Conservation (phyloP, 2,113 vertebrate species). For the Ophthalmolycus amberensis region DNA sequence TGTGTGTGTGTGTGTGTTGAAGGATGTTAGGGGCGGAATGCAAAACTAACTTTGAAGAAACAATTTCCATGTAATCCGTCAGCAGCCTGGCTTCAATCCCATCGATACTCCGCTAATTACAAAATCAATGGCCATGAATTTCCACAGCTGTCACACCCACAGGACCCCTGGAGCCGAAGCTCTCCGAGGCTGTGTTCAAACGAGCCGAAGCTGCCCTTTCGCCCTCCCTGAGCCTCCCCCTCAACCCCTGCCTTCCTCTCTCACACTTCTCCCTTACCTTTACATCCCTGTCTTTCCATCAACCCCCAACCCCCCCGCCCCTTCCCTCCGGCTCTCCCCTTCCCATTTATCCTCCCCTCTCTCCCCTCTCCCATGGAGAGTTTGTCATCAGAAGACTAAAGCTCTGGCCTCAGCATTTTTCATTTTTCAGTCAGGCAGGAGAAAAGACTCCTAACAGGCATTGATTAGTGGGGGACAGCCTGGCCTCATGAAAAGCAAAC, state of each 20-base stretch:
- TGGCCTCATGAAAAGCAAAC: slow-evolving; percentile 82
- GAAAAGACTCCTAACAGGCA: slow-evolving; percentile 82
- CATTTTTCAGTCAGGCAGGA: slow-evolving; percentile 80
- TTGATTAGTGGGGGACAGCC: slow-evolving; percentile 77
- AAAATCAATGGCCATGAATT: slow-evolving; percentile 93
- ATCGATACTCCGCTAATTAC: slow-evolving; percentile 94
- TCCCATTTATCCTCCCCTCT: slow-evolving; percentile 34
- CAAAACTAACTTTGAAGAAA: slow-evolving; percentile 87
- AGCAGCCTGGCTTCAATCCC: slow-evolving; percentile 85
- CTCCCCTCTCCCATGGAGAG: slow-evolving; percentile 60
- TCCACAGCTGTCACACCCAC: slow-evolving; percentile 86
- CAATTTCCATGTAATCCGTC: slow-evolving; percentile 92
- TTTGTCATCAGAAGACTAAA: slow-evolving; percentile 78
- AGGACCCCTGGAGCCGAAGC: slow-evolving; percentile 64
- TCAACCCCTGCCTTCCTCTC: slow-evolving; percentile 64
- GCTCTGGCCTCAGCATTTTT: slow-evolving; percentile 80
- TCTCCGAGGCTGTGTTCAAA: slow-evolving; percentile 73
- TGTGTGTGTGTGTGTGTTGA: slow-evolving; percentile 43
- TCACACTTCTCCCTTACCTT: slow-evolving; percentile 74
- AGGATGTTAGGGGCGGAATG: slow-evolving; percentile 66
- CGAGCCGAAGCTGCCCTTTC: slow-evolving; percentile 70
- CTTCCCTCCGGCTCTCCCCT: background rate
- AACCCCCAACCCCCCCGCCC: background rate
- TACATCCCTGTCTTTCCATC: slow-evolving; percentile 48
- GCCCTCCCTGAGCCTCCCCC: slow-evolving; percentile 61